Base-by-base conservation (phyloP, 1,140 invertebrate genomes). In the Neodiprion lecontei region DNA sequence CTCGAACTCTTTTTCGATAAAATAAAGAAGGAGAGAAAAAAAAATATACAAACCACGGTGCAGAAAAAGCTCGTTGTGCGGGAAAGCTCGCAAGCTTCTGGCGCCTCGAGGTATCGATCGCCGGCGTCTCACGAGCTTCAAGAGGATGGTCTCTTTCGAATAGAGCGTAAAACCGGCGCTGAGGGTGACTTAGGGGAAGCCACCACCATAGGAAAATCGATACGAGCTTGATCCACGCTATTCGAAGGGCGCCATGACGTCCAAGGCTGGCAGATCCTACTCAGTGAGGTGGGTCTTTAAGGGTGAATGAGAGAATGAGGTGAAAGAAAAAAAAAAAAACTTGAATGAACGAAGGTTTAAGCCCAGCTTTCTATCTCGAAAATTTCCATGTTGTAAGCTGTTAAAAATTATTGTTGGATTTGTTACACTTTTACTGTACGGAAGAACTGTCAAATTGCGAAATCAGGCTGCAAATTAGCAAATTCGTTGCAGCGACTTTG, bases 261-360 rank as follows among this genome's bases (percentile, higher is more conserved):
- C 86, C 79, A 88, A 87, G 87, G 78, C 85, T 74, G 85, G 82
- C 85, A 88, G 85, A 81, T 85, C 87, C 77, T 86, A 81, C 77
- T 84, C 81, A 68, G 82, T 84, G 79, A 86, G 86, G 86, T 87
- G 85, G 85, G 82, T 3, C 28, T 61, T 61, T 61, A 61, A 61
- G 11, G 3, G 53, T 14, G 11, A 4, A 17, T 11, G 53, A 9
- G 53, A 53, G 10, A 14, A 53, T 10, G 50, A 53, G 50, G 50
- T 21, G 17, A 21, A 21, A 17, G 17, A 21, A 21, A 21, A 21
- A 21, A 21, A 0, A 21, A 21, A 21, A 21, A 21, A 21, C 17
- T 21, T 21, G 17, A 5, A 40, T 40, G 5, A 40, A 40, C 28
- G 28, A 40, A 40, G 28, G 28, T 40, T 40, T 40, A 40, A 21